Base-by-base conservation (phyloP, 2,797 vertebrate species). In the Eupleurogrammus muticus region DNA sequence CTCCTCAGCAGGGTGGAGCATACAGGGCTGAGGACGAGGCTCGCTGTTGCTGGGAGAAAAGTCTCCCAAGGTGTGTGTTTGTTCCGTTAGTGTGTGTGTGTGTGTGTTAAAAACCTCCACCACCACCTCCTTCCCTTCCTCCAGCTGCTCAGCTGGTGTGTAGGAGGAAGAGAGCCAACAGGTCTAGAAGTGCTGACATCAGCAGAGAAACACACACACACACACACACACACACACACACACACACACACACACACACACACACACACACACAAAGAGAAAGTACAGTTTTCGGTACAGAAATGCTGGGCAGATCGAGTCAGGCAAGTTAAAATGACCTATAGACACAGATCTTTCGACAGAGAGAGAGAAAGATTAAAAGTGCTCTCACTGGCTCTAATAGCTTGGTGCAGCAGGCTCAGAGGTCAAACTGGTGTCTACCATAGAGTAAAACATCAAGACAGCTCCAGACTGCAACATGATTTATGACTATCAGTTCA, bases 81-180 rank as follows among this genome's bases (percentile, higher is more conserved):
- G 76, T 75, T 38, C 11, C 13, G 36, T 55, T n/a, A 12, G 48
- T 21, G 16, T 53, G 32, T 38, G 34, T 59, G 51, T 51, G 65
- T 75, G 42, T 67, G 42, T 67, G 46, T 72, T 38, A 61, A 48
- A 74, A 70, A 52, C 36, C 65, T 32, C 50, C 70, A 35, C 42
- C 61, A 16, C 51, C 57, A 59, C 55, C 70, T 76, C 56, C n/a
- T 57, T 75, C 58, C 65, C 63, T 68, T 73, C 80, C 65, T 87
- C 69, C 85, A 82, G 83, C 82, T 81, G 82, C 81, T 86, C 80
- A 78, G 84, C 79, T 85, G 80, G 75, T 80, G 69, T 86, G 86
- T 70, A 78, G 85, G 84, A 85, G 79, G 85, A 82, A 79, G 77
- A 73, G 76, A 57, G 57, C 61, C 58, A 40, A 80, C 68, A 28